phyloP scores from a whole-genome alignment of 37 sponge, comb jelly and placozoan genomes.

The Cliona cf. orientalis region DNA sequence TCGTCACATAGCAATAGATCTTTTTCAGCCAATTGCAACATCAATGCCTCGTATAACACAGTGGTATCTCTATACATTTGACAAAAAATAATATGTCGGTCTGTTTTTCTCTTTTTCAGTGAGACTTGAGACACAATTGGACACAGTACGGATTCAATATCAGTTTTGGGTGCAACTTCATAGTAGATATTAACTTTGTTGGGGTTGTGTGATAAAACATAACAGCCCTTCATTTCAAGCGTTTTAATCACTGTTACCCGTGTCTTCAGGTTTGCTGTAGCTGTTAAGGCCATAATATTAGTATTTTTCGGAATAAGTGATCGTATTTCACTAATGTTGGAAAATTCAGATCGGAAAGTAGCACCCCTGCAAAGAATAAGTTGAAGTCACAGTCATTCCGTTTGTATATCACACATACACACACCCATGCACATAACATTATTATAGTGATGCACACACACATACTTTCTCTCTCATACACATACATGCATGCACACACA shows the following conservation, averaged over 20 bases:
- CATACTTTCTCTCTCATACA: too few species aligned
- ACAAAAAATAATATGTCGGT: slow-evolving; percentile 15
- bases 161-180: not conserved
- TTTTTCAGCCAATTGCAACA: not conserved
- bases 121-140: not conserved
- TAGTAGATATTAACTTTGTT: slow-evolving; percentile 26
- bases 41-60: not conserved
- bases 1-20: not conserved
- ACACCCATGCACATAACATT: too few species aligned
- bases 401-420: too few species aligned
- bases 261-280: slow-evolving; percentile 14
- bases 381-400: too few species aligned
- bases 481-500: too few species aligned
- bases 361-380: slow-evolving; percentile 18
- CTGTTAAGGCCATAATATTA: slow-evolving; percentile 26
- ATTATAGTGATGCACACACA: too few species aligned
- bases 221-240: slow-evolving; percentile 24
- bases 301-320: slow-evolving; percentile 6
- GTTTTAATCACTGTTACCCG: not conserved
- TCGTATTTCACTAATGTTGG: slow-evolving; percentile 1
- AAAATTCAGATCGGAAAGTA: slow-evolving; percentile 9
- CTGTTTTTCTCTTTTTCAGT: not conserved
- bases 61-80: slow-evolving; percentile 5
- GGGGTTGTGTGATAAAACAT: slow-evolving; percentile 3
- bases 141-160: not conserved